Evolutionary conservation across 2,113 vertebrate species (phyloP).

Genomic region (Macrotus californicus): DNA sequence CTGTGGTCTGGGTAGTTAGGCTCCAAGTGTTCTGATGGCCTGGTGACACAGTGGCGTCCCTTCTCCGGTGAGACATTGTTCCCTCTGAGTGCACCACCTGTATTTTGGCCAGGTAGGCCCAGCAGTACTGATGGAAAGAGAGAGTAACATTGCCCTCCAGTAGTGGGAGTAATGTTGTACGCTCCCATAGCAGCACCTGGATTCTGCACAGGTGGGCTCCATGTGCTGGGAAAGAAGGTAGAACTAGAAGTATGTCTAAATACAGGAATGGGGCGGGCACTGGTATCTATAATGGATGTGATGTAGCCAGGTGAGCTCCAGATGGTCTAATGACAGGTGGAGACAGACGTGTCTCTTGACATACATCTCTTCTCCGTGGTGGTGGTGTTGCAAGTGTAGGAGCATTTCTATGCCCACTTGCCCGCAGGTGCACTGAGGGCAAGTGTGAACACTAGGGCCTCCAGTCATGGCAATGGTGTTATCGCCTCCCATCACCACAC

Average conservation of each 20-base stretch:
- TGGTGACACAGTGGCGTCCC: neutral
- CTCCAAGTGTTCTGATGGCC: too few relatives aligned
- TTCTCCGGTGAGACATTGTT: neutral
- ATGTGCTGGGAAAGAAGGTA: too few relatives aligned
- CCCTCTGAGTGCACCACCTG: accelerated
- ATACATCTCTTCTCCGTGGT: too few relatives aligned
- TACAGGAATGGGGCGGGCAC: neutral
- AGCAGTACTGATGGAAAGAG: too few relatives aligned
- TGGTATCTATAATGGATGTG: too few relatives aligned
- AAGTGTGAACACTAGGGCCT: neutral
- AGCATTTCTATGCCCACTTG: too few relatives aligned
- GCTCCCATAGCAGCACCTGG: accelerated
- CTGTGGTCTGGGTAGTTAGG: neutral
- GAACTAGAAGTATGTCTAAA: neutral
- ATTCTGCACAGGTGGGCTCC: neutral
- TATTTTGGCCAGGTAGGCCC: neutral
- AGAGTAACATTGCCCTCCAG: too few relatives aligned
- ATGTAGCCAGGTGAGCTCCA: too few relatives aligned
- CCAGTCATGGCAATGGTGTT: accelerated
- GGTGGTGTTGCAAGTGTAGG: too few relatives aligned
- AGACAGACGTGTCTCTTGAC: too few relatives aligned
- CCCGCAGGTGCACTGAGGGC: accelerated
- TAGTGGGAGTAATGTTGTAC: too few relatives aligned
- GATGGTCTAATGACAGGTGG: too few relatives aligned
- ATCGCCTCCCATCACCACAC: conserved; percentile 13